Base-by-base conservation (phyloP, 1,140 invertebrate genomes). In the Drosophila quadrilineata region DNA sequence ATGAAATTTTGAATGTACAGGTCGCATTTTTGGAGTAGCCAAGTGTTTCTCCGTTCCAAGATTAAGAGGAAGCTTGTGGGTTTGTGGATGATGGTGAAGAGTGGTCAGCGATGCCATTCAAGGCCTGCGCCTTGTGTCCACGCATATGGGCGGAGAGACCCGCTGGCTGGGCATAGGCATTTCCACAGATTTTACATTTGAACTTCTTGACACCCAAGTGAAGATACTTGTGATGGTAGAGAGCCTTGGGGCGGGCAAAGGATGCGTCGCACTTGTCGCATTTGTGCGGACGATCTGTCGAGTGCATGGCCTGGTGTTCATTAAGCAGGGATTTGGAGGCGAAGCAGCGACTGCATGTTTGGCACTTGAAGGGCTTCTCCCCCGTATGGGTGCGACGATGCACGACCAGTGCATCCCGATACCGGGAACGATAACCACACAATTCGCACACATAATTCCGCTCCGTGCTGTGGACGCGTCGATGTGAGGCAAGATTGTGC, bases 381-480 rank as follows among this genome's bases (percentile, higher is more conserved):
- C 98, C 96, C 1, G 97, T 98, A 89, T 98, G 97, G 0, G 97
- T 98, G 21, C 97, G 92, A 8, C 98, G 96, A 90, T 99, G 97
- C 9, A 97, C 98, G 46, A 97, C 98, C 0, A 99, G 91, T 80
- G 98, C 97, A 85, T 98, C 97, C 14, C 82, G 69, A 38, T 86
- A 73, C 2, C 77, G 68, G 0, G 76, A 87, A 3, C 86, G 57
- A 52, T 75, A 88, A 12, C 86, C 87, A 17, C 87, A 88, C 36
- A 87, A n/a, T 22, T 88, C 87, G 22, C 87, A 88, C 17, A 88
- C 69, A 36, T 75, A 88, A 40, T 88, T 84, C 0, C 75, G 63
- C 6, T 88, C 77, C 3, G 52, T 48, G 28, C 33, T 71, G 63
- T 88, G 87, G 6, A 86, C 65, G 6, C 80, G 80, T 0, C 75